Conservation (phyloP, 2,113 vertebrate species). For the Cisticola juncidis region DNA sequence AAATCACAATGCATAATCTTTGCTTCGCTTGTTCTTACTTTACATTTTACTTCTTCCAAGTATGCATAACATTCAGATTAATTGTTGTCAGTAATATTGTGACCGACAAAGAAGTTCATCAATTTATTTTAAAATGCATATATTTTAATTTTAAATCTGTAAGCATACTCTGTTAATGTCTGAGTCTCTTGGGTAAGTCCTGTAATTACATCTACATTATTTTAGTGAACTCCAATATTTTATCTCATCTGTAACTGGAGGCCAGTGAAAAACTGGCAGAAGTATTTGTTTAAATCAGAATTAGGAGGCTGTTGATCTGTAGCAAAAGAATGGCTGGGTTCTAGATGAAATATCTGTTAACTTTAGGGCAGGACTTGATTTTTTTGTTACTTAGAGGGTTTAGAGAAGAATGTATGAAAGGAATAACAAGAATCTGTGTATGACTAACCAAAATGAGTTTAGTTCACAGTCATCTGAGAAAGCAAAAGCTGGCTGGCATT, state of each 20-base stretch:
- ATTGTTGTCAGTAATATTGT: not conserved
- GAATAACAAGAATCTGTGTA: not conserved
- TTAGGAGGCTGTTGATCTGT: not conserved
- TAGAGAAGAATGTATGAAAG: not conserved
- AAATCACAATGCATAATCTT: not conserved
- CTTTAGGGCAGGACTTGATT: not conserved
- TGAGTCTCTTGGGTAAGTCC: not conserved
- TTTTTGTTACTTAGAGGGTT: not conserved
- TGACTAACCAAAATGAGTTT: not conserved
- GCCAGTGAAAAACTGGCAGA: not conserved
- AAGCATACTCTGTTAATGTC: not conserved
- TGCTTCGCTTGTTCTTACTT: not conserved
- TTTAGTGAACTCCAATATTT: not conserved
- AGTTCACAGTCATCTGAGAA: not conserved
- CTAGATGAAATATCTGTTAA: not conserved
- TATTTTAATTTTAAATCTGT: not conserved
- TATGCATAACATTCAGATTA: not conserved
- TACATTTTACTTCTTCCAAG: not conserved
- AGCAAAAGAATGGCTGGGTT: not conserved
- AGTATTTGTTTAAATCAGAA: not conserved
- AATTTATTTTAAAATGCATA: not conserved
- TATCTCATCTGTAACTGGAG: not conserved
- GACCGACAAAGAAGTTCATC: not conserved
- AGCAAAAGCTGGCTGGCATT: slow-evolving; percentile 16
- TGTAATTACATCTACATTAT: not conserved